These are phyloP conservation scores for Diaprepes abbreviatus DNA, from an alignment of 2,888 invertebrate genomes.

Conservation along the genomic window DNA sequence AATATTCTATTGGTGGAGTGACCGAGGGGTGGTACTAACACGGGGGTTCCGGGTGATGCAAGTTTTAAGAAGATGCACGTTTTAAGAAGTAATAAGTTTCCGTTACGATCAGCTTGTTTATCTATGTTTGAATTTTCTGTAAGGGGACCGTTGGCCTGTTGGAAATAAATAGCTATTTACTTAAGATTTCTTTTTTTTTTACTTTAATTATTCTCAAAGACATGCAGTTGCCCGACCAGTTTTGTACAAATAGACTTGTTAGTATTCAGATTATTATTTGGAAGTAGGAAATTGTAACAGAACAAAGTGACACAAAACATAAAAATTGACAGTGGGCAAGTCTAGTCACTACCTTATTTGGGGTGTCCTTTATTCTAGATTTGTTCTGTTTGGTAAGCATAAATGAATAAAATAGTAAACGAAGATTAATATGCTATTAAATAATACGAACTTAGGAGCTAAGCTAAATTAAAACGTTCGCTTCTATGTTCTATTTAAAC, in stretches of 20 bases:
- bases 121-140: too few species aligned
- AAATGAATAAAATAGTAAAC: slow-evolving; percentile 24
- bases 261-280: neutral
- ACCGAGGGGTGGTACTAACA: too few species aligned
- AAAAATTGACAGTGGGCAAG: slow-evolving; percentile 9
- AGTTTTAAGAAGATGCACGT: too few species aligned
- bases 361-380: slow-evolving; percentile 39
- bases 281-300: neutral
- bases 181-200: too few species aligned
- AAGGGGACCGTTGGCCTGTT: too few species aligned
- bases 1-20: too few species aligned
- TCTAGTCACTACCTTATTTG: slow-evolving; percentile 44
- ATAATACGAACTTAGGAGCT: slow-evolving; percentile 3
- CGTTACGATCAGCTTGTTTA: too few species aligned
- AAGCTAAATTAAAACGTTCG: neutral
- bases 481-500: neutral
- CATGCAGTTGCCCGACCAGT: too few species aligned
- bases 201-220: too few species aligned
- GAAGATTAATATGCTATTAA: slow-evolving; percentile 11
- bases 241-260: neutral
- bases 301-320: slow-evolving; percentile 12
- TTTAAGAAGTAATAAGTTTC: too few species aligned
- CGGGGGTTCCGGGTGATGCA: too few species aligned
- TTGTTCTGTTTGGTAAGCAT: slow-evolving; percentile 40
- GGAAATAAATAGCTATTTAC: too few species aligned